These are phyloP conservation scores for Cylindroiulus punctatus DNA, from an alignment of 2,888 invertebrate genomes.

Conservation along the genomic window DNA sequence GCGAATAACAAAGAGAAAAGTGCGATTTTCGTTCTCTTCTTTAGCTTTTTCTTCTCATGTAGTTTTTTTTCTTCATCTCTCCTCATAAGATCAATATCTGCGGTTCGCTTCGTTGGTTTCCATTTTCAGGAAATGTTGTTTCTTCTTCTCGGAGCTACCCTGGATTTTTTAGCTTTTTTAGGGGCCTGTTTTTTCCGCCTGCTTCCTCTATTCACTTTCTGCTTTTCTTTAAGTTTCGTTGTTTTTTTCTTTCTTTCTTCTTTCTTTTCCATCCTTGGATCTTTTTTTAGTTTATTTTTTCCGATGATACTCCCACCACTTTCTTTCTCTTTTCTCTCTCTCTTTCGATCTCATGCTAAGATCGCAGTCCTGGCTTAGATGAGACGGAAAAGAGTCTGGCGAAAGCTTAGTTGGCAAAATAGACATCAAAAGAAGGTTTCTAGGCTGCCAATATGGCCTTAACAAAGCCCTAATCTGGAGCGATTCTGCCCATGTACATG, in stretches of 20 bases:
- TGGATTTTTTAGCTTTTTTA: slow-evolving; percentile 27
- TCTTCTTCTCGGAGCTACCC: slow-evolving; percentile 26
- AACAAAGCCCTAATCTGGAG: background rate
- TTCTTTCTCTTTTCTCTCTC: background rate
- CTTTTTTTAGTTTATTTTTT: background rate
- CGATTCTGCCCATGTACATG: background rate
- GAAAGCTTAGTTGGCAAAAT: slow-evolving; percentile 31
- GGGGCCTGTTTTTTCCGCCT: slow-evolving; percentile 6
- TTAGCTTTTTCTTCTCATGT: background rate
- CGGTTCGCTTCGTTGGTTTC: slow-evolving; percentile 52
- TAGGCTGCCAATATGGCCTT: slow-evolving; percentile 41
- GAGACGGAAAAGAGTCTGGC: slow-evolving; percentile 21
- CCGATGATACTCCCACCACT: slow-evolving; percentile 36
- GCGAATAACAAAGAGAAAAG: slow-evolving; percentile 47
- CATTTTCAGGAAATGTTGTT: slow-evolving; percentile 54
- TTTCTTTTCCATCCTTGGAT: background rate
- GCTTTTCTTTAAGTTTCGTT: slow-evolving; percentile 39
- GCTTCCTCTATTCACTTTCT: slow-evolving; percentile 25
- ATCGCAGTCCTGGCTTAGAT: slow-evolving; percentile 22
- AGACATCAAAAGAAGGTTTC: slow-evolving; percentile 41
- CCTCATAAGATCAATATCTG: slow-evolving; percentile 51
- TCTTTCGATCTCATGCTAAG: background rate
- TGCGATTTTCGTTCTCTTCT: slow-evolving; percentile 35
- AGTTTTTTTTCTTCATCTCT: slow-evolving; percentile 17
- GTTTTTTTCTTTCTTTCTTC: background rate